phyloP scores from a whole-genome alignment of 2,113 vertebrate species.

The Podarcis raffonei region DNA sequence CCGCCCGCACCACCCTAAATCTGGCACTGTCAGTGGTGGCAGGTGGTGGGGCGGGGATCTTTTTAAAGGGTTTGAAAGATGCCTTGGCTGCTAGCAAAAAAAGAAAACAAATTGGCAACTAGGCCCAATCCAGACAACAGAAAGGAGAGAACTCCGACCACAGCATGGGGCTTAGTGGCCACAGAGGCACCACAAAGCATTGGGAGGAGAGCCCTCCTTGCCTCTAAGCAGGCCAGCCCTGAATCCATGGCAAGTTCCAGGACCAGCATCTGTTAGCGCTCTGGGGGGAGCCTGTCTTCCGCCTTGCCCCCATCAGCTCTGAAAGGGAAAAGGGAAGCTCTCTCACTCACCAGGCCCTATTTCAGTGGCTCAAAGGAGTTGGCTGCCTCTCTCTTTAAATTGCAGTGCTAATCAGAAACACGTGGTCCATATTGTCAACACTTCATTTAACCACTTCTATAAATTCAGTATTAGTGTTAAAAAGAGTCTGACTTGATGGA shows the following conservation, averaged over 20 bases:
- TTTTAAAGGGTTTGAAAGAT: not conserved
- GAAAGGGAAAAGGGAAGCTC: slow-evolving; percentile 55
- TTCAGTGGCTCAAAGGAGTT: slow-evolving; percentile 64
- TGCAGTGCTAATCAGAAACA: slow-evolving; percentile 82
- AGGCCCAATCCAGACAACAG: not conserved
- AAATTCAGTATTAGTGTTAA: slow-evolving; percentile 78
- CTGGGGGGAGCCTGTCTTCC: slow-evolving; percentile 13
- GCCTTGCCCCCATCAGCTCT: slow-evolving; percentile 54
- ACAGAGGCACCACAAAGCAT: not conserved
- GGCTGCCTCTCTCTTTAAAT: slow-evolving; percentile 72
- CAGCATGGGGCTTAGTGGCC: rapidly evolving
- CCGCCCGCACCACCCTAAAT: too few relatives aligned
- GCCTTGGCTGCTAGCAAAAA: not conserved
- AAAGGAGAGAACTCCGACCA: slow-evolving; percentile 9
- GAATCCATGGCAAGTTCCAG: not conserved
- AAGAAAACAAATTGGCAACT: not conserved
- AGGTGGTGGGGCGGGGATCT: not conserved
- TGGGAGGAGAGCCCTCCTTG: not conserved
- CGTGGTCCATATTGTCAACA: slow-evolving; percentile 81
- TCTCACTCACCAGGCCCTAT: not conserved
- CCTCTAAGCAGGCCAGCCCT: not conserved
- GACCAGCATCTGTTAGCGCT: slow-evolving; percentile 66
- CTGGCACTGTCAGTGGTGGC: not conserved
- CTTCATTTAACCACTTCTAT: slow-evolving; percentile 82
- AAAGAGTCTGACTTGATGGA: slow-evolving; percentile 76